Evolutionary conservation across 1,140 invertebrate species (phyloP).

Genomic region (Pachypeltis micranthus): DNA sequence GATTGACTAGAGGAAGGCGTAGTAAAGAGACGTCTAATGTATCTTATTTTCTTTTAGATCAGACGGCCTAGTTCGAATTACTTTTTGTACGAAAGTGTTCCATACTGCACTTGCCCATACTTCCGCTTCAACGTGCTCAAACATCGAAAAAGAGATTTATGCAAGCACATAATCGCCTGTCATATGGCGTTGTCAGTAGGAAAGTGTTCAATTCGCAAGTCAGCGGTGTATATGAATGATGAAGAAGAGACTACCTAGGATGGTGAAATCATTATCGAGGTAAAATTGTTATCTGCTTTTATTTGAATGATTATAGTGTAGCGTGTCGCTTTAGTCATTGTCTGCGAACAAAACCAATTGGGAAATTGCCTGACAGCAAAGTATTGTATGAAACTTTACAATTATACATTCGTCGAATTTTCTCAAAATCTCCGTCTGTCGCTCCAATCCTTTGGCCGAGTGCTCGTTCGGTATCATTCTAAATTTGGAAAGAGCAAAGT

Average conservation of each 20-base stretch:
- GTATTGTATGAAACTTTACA: slow-evolving; percentile 15
- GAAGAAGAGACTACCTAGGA: no score
- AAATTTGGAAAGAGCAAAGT: neutral
- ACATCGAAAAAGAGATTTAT: neutral
- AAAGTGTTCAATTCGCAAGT: neutral
- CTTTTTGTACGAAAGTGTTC: neutral
- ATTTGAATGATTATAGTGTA: no score
- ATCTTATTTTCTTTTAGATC: neutral
- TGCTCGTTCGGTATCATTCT: slow-evolving; percentile 25
- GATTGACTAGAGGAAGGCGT: no score
- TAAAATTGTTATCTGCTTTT: no score
- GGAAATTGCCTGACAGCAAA: neutral
- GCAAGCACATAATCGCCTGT: neutral
- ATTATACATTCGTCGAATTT: slow-evolving; percentile 30
- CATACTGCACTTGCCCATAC: neutral
- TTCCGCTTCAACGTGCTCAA: neutral
- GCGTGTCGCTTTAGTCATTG: no score
- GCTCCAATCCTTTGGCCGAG: slow-evolving; percentile 29
- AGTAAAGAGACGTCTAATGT: no score
- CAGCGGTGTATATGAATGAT: neutral
- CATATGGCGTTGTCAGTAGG: neutral
- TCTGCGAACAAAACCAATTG: neutral
- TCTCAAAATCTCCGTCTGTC: slow-evolving; percentile 28
- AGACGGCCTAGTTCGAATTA: neutral
- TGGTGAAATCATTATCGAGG: no score